These are phyloP conservation scores for Psilopogon haemacephalus DNA, from an alignment of 2,113 vertebrate species.

Conservation along the genomic window DNA sequence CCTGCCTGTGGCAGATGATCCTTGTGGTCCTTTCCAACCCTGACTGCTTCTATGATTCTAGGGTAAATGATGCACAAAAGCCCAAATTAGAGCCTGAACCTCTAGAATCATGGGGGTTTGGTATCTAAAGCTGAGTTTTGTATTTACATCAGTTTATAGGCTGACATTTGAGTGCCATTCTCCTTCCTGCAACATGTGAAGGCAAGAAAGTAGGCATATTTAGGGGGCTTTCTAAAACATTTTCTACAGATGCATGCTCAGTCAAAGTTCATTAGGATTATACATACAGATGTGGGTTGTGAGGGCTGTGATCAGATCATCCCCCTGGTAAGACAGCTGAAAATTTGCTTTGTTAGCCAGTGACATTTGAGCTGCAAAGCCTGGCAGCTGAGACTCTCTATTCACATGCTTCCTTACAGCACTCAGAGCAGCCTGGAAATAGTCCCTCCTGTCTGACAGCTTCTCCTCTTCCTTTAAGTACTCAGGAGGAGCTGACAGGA, in stretches of 20 bases:
- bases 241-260: neutral
- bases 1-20: too few relatives aligned
- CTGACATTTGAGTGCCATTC: neutral
- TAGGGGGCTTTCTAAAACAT: too few relatives aligned
- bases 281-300: too few relatives aligned
- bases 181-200: neutral
- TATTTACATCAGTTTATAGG: neutral
- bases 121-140: neutral
- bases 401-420: neutral
- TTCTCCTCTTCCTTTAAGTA: neutral
- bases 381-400: neutral
- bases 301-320: neutral
- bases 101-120: neutral
- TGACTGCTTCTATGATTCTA: too few relatives aligned
- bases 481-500: neutral
- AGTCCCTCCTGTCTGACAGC: neutral
- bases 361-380: neutral
- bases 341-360: neutral
- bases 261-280: neutral
- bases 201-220: neutral
- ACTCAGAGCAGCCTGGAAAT: neutral
- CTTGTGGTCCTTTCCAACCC: too few relatives aligned
- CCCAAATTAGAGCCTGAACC: rapidly evolving
- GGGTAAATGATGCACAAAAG: neutral
- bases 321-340: neutral